Conservation (phyloP, 2,888 invertebrate genomes). For the Pollenia labialis region DNA sequence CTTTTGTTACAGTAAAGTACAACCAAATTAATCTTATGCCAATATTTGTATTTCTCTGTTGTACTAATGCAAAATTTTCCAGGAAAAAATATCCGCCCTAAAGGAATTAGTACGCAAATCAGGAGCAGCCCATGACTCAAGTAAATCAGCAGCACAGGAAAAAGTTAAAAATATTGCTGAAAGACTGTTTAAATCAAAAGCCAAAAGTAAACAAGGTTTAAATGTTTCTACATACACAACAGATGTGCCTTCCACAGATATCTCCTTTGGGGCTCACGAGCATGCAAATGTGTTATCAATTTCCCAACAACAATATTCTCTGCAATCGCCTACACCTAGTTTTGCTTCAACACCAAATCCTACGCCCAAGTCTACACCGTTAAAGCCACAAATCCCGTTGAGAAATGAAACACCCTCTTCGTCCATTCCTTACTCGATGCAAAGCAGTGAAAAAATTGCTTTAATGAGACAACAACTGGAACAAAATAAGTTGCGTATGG, state of each 20-base stretch:
- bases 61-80: slow-evolving; percentile 40
- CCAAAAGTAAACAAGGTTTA: slow-evolving; percentile 77
- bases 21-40: slow-evolving; percentile 8
- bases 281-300: slow-evolving; percentile 13
- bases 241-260: slow-evolving; percentile 32
- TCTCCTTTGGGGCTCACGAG: slow-evolving; percentile 26
- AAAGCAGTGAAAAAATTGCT: slow-evolving; percentile 85
- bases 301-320: slow-evolving; percentile 31
- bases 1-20: too few relatives aligned
- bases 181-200: slow-evolving; percentile 80
- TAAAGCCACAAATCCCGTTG: slow-evolving; percentile 51
- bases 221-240: slow-evolving; percentile 55
- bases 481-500: slow-evolving; percentile 85
- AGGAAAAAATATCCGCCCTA: slow-evolving; percentile 81
- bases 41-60: background rate
- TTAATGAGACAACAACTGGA: slow-evolving; percentile 85
- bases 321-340: slow-evolving; percentile 37
- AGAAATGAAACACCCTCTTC: slow-evolving; percentile 42
- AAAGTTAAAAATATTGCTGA: slow-evolving; percentile 81
- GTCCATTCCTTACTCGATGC: slow-evolving; percentile 76
- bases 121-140: slow-evolving; percentile 79
- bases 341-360: slow-evolving; percentile 59
- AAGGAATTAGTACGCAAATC: slow-evolving; percentile 80
- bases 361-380: slow-evolving; percentile 64
- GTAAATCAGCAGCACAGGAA: slow-evolving; percentile 79